Conservation (phyloP, 2,888 invertebrate species). For the Carterocephalus palaemon region DNA sequence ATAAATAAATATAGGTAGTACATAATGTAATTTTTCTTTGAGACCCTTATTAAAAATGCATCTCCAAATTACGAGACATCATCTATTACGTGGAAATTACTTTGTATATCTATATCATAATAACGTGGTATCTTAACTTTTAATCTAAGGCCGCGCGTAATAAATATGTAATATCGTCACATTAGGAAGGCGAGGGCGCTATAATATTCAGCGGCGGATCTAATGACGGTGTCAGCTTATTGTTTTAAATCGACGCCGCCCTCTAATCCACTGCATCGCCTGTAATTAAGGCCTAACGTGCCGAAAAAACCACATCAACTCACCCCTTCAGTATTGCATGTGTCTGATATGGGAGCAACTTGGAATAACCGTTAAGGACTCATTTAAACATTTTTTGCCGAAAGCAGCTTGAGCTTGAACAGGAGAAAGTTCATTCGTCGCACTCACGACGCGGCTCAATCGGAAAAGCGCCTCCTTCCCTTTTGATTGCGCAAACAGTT, state of each 20-base stretch:
- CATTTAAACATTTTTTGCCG: conserved; percentile 18
- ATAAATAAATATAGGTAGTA: too few relatives aligned
- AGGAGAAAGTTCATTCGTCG: background rate
- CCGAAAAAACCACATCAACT: conserved; percentile 59
- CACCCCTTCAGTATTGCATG: conserved; percentile 67
- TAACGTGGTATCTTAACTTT: conserved; percentile 33
- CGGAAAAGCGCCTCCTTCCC: conserved; percentile 22
- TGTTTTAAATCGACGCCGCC: conserved; percentile 75
- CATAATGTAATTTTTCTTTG: too few relatives aligned
- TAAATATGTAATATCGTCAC: conserved; percentile 67
- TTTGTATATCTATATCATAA: conserved; percentile 22
- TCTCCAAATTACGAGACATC: too few relatives aligned
- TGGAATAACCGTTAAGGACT: conserved; percentile 31
- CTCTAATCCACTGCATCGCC: conserved; percentile 67
- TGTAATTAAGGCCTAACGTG: conserved; percentile 60
- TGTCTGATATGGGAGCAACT: conserved; percentile 40
- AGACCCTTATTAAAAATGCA: too few relatives aligned
- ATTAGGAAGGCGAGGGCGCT: conserved; percentile 59
- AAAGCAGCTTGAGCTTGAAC: background rate
- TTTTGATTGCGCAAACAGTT: conserved; percentile 61
- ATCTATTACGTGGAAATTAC: conserved; percentile 7
- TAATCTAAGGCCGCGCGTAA: conserved; percentile 42
- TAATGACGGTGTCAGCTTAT: conserved; percentile 70
- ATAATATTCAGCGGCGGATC: conserved; percentile 51
- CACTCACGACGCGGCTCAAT: conserved; percentile 6